Percentiles rank a stretch among this genome's conserved stretches.
These are phyloP conservation scores for Xestia xanthographa DNA, from an alignment of 2,888 invertebrate species.

Conservation along the genomic window DNA sequence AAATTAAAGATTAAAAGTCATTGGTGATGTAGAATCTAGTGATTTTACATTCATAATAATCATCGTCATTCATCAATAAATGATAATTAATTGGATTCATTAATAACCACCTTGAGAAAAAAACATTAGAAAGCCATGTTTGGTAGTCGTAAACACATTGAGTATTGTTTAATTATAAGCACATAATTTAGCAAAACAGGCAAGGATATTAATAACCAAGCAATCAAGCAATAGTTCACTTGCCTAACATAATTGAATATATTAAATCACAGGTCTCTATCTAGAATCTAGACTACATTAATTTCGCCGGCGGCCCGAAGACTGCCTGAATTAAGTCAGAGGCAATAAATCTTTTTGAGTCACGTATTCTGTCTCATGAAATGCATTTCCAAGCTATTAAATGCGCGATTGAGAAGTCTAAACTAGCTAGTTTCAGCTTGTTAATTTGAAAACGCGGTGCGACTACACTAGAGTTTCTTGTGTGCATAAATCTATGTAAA, in stretches of 20 bases:
- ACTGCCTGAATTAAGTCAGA: slow-evolving; percentile 77
- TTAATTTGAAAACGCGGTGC: slow-evolving; percentile 57
- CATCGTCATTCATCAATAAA: not conserved
- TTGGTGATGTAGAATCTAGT: not conserved
- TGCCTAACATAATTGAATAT: slow-evolving; percentile 59
- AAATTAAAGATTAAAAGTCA: slow-evolving; percentile 11
- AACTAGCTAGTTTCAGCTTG: slow-evolving; percentile 60
- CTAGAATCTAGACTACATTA: slow-evolving; percentile 73
- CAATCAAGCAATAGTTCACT: slow-evolving; percentile 57
- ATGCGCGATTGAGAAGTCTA: slow-evolving; percentile 68
- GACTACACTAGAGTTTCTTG: slow-evolving; percentile 22
- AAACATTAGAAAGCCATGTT: not conserved
- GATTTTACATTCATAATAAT: not conserved
- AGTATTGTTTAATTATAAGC: not conserved
- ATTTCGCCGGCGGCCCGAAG: slow-evolving; percentile 74
- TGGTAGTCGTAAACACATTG: not conserved
- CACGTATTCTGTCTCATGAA: slow-evolving; percentile 81
- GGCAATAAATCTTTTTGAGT: slow-evolving; percentile 80
- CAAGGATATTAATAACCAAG: slow-evolving; percentile 38
- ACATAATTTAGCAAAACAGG: slow-evolving; percentile 11
- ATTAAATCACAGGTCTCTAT: slow-evolving; percentile 62
- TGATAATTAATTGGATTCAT: not conserved
- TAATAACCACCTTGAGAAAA: not conserved
- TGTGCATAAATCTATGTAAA: slow-evolving; percentile 51
- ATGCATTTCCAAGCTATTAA: slow-evolving; percentile 79